A percentile compares a stretch with the other conserved stretches of the same genome.
Conservation (phyloP, 2,797 vertebrate species). For the Silurus aristotelis region DNA sequence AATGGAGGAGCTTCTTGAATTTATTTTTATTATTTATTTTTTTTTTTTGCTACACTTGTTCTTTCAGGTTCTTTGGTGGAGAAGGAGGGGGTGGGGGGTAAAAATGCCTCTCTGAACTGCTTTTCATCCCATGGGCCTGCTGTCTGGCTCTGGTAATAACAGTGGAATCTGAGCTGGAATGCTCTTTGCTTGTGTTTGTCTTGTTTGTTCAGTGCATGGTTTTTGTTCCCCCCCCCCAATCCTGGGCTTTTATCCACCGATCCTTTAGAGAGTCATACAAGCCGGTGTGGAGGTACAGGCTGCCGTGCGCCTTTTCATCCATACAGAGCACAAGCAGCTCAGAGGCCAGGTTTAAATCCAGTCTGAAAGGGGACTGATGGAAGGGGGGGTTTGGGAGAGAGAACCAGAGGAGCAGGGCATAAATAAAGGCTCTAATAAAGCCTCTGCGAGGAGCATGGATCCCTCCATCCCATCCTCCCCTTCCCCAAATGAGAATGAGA, state of each 20-base stretch:
- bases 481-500: constrained; percentile 57
- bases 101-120: constrained; percentile 11
- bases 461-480: constrained; percentile 50
- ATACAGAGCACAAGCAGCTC: constrained; percentile 69
- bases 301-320: constrained; percentile 77
- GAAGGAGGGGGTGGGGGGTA: neutral
- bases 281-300: constrained; percentile 71
- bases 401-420: constrained; percentile 36
- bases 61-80: constrained; percentile 8
- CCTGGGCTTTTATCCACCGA: constrained; percentile 67
- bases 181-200: constrained; percentile 38
- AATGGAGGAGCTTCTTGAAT: neutral
- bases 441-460: constrained; percentile 47
- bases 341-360: constrained; percentile 75
- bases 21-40: neutral
- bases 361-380: constrained; percentile 41
- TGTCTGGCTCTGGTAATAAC: constrained; percentile 42
- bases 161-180: constrained; percentile 48
- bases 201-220: constrained; percentile 56
- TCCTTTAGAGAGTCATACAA: constrained; percentile 79
- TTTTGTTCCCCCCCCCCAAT: constrained; percentile 51
- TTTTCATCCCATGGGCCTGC: constrained; percentile 31
- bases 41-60: constrained; percentile 23
- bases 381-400: neutral
- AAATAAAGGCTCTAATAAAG: constrained; percentile 56